Evolutionary conservation across 2,888 invertebrate species (phyloP), one percentile per base, ranked within the genome.

Genomic region (Pyrochroa serraticornis): DNA sequence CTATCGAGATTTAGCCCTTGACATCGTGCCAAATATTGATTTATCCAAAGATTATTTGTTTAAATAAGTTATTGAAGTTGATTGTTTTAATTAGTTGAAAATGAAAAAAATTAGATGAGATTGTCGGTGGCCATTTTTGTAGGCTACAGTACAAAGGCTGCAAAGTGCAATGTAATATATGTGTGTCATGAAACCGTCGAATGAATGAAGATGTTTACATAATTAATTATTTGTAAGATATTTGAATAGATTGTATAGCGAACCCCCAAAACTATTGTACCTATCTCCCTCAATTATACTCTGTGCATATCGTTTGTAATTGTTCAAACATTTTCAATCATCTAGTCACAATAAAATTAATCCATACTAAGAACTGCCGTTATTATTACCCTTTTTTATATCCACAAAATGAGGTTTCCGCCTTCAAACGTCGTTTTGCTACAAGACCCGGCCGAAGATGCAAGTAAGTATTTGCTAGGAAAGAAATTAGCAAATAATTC

Each of bases 321-420:
- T 84, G 83, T 77, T 78, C 72, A 70, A 73, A 75, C 71, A 77
- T 83, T 84, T 80, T 80, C 83, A 84, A 82, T 84, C 85, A 84
- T 86, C 86, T 86, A 86, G 86, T 86, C 86, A 86, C 83, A 85
- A 85, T 85, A 72, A 85, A 84, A 77, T 69, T 70, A 70, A 73
- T 73, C 70, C 72, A 73, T 70, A 71, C 68, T 65, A 66, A 55
- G 9, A 48, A 35, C 32, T 49, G 42, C 43, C 37, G 48, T 48
- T 51, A 37, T 41, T 55, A 39, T 38, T 9, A 6, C 14, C 45
- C 0, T 3, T 9, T 31, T 5, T 32, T 10, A 2, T 36, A 7
- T 9, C 12, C 3, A 34, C 36, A 9, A 32, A 33, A 2, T 5
- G 5, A 2, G 22, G 22, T 5, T 5, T 22, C 22, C 3, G 22